Base-by-base conservation (phyloP, 2,797 vertebrate genomes). In the Nannoperca obscura region DNA sequence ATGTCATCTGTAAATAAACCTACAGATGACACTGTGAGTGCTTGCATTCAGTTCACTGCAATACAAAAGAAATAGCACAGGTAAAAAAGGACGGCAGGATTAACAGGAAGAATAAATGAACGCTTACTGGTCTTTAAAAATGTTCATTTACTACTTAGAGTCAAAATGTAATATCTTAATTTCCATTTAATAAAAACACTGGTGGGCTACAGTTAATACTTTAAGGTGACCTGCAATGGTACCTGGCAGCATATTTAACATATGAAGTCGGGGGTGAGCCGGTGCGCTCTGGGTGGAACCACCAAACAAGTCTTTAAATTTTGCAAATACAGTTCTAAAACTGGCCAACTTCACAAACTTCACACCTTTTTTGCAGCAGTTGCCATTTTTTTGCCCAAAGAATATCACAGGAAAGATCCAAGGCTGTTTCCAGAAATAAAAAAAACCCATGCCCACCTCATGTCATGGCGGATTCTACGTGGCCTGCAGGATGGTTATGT, bases 1-100 rank as follows among this genome's bases (percentile, higher is more conserved):
- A 38, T 38, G 36, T 38, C 7, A 38, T 38, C 36, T 38, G 52
- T 70, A 69, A 73, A 78, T 75, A 80, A 58, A 74, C 19, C 2
- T 2, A 47, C 40, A 42, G 49, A 70, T 53, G 47, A 73, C 58
- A 63, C 58, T 0, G 17, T 72, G 73, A 71, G 24, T 59, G 69
- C 47, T 61, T 42, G 74, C 22, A 55, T 15, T 36, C 15, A 19
- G 4, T 75, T 58, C 5, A 20, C 3, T 62, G 19, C 11, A 54
- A 62, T 22, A 30, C 50, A 19, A 27, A 38, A 30, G 9, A 32
- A 42, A 42, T 2, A 36, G 27, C 3, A 44, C 9, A 58, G 1
- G 15, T 42, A 24, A n/a, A 34, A 62, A 44, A 62, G 5, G 17
- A 27, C 15, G 38, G 32, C 9, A 20, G 27, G 61, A 34, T 60